A percentile compares a stretch with the other conserved stretches of the same genome.
Conservation (phyloP, 64 coral and sea anemone genomes). For the Dendronephthya gigantea region DNA sequence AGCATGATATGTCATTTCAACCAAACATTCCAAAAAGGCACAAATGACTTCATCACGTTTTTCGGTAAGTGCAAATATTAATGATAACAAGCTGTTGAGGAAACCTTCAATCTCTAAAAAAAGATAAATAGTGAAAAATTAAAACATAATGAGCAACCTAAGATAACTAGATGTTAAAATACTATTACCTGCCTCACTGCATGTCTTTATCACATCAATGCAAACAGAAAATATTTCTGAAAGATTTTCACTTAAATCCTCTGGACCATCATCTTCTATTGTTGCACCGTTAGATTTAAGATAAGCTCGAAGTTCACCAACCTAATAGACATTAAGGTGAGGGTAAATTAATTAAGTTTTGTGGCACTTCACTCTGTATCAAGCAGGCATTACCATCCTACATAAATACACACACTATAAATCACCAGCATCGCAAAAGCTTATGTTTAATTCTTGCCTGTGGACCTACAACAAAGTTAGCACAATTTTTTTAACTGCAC, state of each 20-base stretch:
- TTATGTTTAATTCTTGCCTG: too few relatives aligned
- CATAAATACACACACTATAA: too few relatives aligned
- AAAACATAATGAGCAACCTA: constrained; percentile 6
- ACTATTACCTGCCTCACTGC: constrained; percentile 53
- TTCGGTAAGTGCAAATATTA: constrained; percentile 66
- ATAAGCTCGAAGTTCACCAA: constrained; percentile 61
- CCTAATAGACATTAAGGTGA: too few relatives aligned
- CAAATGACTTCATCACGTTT: constrained; percentile 69
- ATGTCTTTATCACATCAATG: constrained; percentile 48
- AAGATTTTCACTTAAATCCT: constrained; percentile 61
- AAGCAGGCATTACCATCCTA: too few relatives aligned
- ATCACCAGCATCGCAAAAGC: too few relatives aligned
- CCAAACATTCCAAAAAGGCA: constrained; percentile 66
- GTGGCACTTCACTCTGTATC: too few relatives aligned
- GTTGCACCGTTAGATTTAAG: constrained; percentile 52
- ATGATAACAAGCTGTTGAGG: constrained; percentile 87
- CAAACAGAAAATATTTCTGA: constrained; percentile 55
- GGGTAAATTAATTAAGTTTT: too few relatives aligned
- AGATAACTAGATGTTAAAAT: too few relatives aligned
- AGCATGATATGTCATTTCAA: background rate
- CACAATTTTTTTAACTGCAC: too few relatives aligned
- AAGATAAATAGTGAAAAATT: too few relatives aligned
- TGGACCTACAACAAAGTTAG: too few relatives aligned
- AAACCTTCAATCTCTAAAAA: constrained; percentile 79
- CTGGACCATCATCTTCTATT: constrained; percentile 57